These are phyloP conservation scores for Todiramphus saurophagus DNA, from an alignment of 2,113 vertebrate genomes.

Conservation along the genomic window DNA sequence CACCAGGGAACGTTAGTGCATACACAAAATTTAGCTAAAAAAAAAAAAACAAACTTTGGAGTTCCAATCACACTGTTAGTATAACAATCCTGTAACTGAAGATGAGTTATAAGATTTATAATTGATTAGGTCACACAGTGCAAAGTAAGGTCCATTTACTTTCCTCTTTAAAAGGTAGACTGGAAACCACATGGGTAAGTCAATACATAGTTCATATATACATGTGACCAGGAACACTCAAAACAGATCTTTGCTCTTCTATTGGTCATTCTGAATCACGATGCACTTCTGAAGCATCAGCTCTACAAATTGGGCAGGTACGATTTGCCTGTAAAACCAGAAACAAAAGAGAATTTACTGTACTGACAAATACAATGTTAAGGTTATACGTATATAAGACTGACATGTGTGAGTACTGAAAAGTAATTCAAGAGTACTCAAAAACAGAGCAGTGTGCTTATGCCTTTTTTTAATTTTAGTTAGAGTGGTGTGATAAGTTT, in stretches of 20 bases:
- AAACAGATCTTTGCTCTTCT: constrained; percentile 74
- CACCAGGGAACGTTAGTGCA: constrained; percentile 89
- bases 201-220: constrained; percentile 77
- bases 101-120: constrained; percentile 84
- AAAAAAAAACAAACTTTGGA: constrained; percentile 84
- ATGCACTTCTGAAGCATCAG: constrained; percentile 96
- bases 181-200: constrained; percentile 80
- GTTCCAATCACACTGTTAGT: constrained; percentile 87
- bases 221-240: constrained; percentile 77
- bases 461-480: background rate
- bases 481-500: background rate
- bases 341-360: background rate
- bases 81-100: constrained; percentile 83
- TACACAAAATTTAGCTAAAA: constrained; percentile 82
- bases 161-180: constrained; percentile 83
- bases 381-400: background rate
- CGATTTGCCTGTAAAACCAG: constrained; percentile 87
- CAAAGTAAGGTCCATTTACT: constrained; percentile 83
- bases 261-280: constrained; percentile 93
- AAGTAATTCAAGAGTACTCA: background rate
- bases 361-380: background rate
- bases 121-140: constrained; percentile 86
- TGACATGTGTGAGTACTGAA: background rate
- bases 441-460: background rate
- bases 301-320: constrained; percentile 97